Evolutionary conservation across 2,797 vertebrate species (phyloP), one percentile per base, ranked within the genome.

Genomic region (Neopelma chrysocephalum): DNA sequence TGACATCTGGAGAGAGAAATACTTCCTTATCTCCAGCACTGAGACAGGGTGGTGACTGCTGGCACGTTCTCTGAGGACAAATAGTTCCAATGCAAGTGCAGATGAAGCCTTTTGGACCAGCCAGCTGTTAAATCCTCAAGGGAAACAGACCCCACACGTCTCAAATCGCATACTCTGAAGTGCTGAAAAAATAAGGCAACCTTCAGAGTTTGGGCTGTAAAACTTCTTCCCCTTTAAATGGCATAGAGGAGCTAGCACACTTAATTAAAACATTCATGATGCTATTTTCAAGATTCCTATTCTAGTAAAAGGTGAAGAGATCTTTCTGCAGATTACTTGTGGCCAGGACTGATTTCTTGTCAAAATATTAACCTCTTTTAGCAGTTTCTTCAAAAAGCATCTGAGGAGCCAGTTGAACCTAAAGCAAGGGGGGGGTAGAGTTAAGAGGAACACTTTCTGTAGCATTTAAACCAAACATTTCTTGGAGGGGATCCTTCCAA

Each of bases 301-400:
- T 91, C 56, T 42, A 23, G 34, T 75, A 75, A 77, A 68, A 90
- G 56, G 31, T 68, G 47, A 92, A 89, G 53, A 94, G 75, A 40
- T 87, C 75, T 82, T 90, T 78, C 68, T 81, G 76, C 57, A 58
- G 50, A 82, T 95, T 61, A 34, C 65, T 92, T 40, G 57, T 92
- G 81, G 78, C 82, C 83, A 72, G 69, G 38, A 75, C 36, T 80
- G 68, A 61, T 85, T 92, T 80, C 86, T 77, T 90, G 81, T 85
- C 65, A 71, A 89, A 70, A 92, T 89, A n/a, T 69, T 75, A 73
- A 73, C 47, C 68, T 86, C 12, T 87, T 79, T 51, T 11, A 87
- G 82, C 68, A 92, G 50, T 69, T 56, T 66, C 56, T 89, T 92
- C 75, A 77, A n/a, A 92, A 94, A 71, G 61, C 78, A 71, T 15